Evolutionary conservation across 2,888 invertebrate species (phyloP).

Genomic region (Pristionchus fissidentatus): DNA sequence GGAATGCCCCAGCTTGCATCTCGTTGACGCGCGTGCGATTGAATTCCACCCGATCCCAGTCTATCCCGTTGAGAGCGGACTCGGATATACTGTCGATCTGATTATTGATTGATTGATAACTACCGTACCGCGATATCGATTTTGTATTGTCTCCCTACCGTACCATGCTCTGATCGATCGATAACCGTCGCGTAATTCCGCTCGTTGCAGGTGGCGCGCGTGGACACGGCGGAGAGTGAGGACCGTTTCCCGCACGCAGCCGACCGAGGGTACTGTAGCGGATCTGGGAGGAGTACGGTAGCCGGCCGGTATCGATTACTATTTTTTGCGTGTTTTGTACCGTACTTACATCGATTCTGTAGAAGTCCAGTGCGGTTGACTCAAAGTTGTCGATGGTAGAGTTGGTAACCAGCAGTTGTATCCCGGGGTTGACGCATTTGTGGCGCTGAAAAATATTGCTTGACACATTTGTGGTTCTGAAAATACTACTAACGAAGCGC

Average conservation of each 20-base stretch:
- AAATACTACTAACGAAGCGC: no score
- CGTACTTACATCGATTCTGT: neutral
- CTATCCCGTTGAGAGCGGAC: neutral
- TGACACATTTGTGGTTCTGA: no score
- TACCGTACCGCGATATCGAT: no score
- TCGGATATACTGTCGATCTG: constrained; percentile 9
- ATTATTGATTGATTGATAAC: neutral
- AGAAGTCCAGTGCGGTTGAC: neutral
- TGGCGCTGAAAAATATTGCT: constrained; percentile 1
- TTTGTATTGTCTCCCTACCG: neutral
- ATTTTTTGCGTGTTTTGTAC: neutral
- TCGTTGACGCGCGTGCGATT: constrained; percentile 30
- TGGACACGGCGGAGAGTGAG: constrained; percentile 3
- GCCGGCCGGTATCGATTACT: neutral
- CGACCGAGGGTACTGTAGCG: constrained; percentile 21
- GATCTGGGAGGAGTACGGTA: constrained; percentile 29
- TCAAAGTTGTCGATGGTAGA: constrained; percentile 23
- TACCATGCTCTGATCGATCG: constrained; percentile 28
- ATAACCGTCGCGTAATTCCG: neutral
- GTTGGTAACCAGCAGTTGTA: neutral
- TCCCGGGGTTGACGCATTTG: constrained; percentile 27
- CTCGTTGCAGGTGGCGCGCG: neutral
- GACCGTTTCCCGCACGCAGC: neutral
- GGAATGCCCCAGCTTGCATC: constrained; percentile 14
- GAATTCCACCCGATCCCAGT: neutral